Conservation (phyloP, 2,113 vertebrate species). For the Gymnobelideus leadbeateri region DNA sequence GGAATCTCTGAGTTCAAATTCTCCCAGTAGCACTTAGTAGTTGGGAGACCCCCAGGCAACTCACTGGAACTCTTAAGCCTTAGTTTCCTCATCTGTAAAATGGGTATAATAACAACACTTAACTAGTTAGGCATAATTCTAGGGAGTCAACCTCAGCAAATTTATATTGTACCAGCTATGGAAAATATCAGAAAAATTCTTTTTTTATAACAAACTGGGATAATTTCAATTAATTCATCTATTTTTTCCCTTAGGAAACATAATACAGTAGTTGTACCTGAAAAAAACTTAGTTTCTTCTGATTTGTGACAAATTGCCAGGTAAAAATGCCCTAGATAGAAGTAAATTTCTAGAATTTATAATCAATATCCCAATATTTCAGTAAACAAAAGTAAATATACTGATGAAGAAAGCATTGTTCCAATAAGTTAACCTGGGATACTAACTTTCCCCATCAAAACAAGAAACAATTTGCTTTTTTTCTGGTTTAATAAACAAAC, state of each 20-base stretch:
- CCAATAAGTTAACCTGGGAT: neutral
- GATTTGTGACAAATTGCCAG: neutral
- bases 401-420: neutral
- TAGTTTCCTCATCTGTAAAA: neutral
- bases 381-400: neutral
- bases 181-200: neutral
- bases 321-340: neutral
- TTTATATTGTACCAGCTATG: neutral
- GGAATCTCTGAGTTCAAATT: neutral
- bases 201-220: neutral
- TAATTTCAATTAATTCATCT: neutral
- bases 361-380: neutral
- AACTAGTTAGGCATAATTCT: neutral
- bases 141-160: neutral
- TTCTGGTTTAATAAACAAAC: neutral
- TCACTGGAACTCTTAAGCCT: neutral
- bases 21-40: neutral
- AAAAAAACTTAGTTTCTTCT: neutral
- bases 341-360: neutral
- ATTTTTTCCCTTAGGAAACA: neutral
- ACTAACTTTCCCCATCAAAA: neutral
- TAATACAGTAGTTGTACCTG: no score
- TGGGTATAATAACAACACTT: neutral
- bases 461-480: neutral
- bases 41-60: neutral